These are phyloP conservation scores for Atopsyche davidsoni DNA, from an alignment of 1,140 invertebrate species.

Conservation along the genomic window DNA sequence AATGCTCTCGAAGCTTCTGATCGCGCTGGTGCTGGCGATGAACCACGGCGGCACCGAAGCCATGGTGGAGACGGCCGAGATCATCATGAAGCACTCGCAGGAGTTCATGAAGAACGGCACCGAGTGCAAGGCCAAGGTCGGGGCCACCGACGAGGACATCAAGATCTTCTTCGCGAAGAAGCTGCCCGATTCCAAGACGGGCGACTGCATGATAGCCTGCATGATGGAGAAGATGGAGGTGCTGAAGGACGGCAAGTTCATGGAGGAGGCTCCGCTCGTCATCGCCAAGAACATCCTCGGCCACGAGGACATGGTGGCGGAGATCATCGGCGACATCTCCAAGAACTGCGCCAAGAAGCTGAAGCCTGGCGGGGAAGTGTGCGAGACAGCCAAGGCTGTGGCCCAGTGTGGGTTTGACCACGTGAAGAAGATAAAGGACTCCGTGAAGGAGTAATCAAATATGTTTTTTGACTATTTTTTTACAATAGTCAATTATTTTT, in stretches of 20 bases:
- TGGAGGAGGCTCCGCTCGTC: neutral
- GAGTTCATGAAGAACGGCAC: slow-evolving; percentile 21
- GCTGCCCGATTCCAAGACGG: slow-evolving; percentile 16
- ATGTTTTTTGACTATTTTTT: no score
- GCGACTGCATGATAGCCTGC: slow-evolving; percentile 20
- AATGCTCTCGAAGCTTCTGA: no score
- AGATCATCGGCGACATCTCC: slow-evolving; percentile 16
- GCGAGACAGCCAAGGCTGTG: slow-evolving; percentile 10
- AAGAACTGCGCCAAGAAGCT: slow-evolving; percentile 17
- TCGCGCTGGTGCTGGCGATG: neutral
- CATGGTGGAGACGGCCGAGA: slow-evolving; percentile 12
- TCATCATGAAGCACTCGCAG: slow-evolving; percentile 15
- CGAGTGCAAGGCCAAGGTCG: slow-evolving; percentile 17
- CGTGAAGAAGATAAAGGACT: slow-evolving; percentile 17
- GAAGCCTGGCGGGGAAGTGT: slow-evolving; percentile 9
- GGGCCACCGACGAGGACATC: slow-evolving; percentile 23
- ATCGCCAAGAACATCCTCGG: slow-evolving; percentile 16
- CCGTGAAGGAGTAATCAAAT: no score
- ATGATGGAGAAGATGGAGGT: slow-evolving; percentile 26
- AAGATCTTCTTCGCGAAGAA: slow-evolving; percentile 18
- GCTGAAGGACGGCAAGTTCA: slow-evolving; percentile 15
- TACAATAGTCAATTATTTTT: no score
- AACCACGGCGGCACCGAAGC: neutral
- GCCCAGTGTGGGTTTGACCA: slow-evolving; percentile 12
- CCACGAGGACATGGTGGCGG: slow-evolving; percentile 15